Evolutionary conservation across 2,888 invertebrate species (phyloP).

Genomic region (Dynastes hyllus): DNA sequence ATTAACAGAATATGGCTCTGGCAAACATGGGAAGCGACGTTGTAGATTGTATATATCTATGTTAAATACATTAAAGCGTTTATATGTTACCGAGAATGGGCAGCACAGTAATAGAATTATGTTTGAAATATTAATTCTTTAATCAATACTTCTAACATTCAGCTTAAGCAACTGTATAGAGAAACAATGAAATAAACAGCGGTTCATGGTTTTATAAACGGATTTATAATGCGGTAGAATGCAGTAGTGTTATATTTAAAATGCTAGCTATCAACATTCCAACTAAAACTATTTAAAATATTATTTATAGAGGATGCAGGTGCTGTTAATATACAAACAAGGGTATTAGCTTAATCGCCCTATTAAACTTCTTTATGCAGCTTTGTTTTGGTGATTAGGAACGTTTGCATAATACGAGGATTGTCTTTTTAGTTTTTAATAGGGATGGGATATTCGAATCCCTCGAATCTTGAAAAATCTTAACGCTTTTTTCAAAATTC

Average conservation of each 20-base stretch:
- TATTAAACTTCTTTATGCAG: too few species aligned
- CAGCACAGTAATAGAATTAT: constrained; percentile 29
- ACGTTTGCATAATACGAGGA: too few species aligned
- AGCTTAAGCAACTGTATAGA: not conserved
- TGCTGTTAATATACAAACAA: too few species aligned
- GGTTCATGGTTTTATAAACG: not conserved
- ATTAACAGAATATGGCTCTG: not conserved
- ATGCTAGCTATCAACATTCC: too few species aligned
- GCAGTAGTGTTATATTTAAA: not conserved
- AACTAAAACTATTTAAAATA: too few species aligned
- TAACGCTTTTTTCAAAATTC: too few species aligned
- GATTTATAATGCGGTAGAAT: not conserved
- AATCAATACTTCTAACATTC: constrained; percentile 22
- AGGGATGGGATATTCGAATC: too few species aligned
- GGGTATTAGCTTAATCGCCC: too few species aligned
- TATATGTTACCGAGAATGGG: not conserved
- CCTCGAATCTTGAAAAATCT: too few species aligned
- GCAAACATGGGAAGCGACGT: not conserved
- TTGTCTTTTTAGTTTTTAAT: too few species aligned
- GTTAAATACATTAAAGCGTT: not conserved
- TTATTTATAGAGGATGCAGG: too few species aligned
- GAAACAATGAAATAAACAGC: not conserved
- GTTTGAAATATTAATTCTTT: constrained; percentile 23
- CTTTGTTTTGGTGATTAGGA: too few species aligned
- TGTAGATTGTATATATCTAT: not conserved